These are phyloP conservation scores for Aspidapion aeneum DNA, from an alignment of 2,888 invertebrate species.

Conservation along the genomic window DNA sequence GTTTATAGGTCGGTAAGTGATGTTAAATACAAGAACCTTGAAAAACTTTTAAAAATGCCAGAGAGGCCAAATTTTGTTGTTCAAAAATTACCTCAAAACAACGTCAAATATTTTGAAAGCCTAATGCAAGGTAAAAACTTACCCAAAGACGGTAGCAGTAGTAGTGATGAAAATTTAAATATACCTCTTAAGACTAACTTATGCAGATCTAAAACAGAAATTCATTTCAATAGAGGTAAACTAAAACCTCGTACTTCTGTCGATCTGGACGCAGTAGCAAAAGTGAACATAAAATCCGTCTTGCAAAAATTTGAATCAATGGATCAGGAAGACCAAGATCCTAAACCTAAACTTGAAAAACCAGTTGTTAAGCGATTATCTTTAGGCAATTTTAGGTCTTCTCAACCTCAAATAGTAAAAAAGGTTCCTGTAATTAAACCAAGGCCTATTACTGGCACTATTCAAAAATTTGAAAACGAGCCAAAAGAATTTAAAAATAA, in stretches of 20 bases:
- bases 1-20: conserved; percentile 42
- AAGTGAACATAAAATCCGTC: conserved; percentile 46
- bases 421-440: conserved; percentile 19
- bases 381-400: conserved; percentile 13
- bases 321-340: conserved; percentile 24
- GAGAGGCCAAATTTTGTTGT: conserved; percentile 38
- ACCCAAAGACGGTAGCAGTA: conserved; percentile 26
- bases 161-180: conserved; percentile 27
- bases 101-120: conserved; percentile 45
- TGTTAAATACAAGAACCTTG: conserved; percentile 46
- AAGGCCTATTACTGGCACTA: conserved; percentile 26
- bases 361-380: conserved; percentile 17
- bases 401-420: conserved; percentile 1
- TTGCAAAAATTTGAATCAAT: conserved; percentile 43
- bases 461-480: conserved; percentile 29
- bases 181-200: conserved; percentile 32
- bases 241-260: conserved; percentile 37
- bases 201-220: conserved; percentile 43
- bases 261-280: conserved; percentile 44
- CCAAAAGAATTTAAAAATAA: conserved; percentile 21
- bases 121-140: conserved; percentile 40
- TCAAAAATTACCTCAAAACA: conserved; percentile 44
- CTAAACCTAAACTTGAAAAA: conserved; percentile 16
- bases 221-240: conserved; percentile 34
- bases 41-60: conserved; percentile 41